Conservation (phyloP, 2,888 invertebrate genomes). For the Eudemis profundana region DNA sequence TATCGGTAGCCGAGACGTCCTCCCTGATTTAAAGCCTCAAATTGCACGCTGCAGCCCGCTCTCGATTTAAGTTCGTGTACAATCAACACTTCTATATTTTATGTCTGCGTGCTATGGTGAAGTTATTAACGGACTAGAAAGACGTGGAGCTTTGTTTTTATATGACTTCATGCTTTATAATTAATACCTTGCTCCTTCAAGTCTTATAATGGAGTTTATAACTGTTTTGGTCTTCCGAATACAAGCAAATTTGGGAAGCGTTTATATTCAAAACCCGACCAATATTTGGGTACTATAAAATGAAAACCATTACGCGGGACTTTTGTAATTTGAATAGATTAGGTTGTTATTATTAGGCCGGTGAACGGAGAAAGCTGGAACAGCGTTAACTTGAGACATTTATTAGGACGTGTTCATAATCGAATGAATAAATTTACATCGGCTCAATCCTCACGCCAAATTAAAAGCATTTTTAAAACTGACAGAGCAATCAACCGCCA, state of each 20-base stretch:
- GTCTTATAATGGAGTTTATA: no score
- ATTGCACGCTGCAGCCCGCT: constrained; percentile 74
- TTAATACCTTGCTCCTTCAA: no score
- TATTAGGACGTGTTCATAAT: constrained; percentile 13
- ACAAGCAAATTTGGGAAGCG: no score
- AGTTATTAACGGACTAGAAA: constrained; percentile 34
- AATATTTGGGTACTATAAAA: no score
- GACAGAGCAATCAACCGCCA: constrained; percentile 38
- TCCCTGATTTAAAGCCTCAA: constrained; percentile 80
- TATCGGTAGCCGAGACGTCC: constrained; percentile 77
- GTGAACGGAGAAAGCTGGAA: neutral
- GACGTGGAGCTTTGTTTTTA: constrained; percentile 1
- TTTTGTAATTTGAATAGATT: neutral
- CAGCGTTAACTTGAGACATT: neutral
- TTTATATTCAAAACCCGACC: no score
- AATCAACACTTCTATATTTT: constrained; percentile 59
- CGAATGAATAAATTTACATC: constrained; percentile 3
- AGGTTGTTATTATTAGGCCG: no score
- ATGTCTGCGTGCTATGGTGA: constrained; percentile 46
- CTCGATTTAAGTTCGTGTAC: constrained; percentile 64
- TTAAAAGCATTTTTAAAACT: constrained; percentile 37
- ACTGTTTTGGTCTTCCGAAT: no score
- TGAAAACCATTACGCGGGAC: no score
- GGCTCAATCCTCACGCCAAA: constrained; percentile 4
- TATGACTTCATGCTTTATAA: neutral